These are phyloP conservation scores for Belonocnema kinseyi DNA, from an alignment of 1,140 invertebrate genomes.

Conservation along the genomic window DNA sequence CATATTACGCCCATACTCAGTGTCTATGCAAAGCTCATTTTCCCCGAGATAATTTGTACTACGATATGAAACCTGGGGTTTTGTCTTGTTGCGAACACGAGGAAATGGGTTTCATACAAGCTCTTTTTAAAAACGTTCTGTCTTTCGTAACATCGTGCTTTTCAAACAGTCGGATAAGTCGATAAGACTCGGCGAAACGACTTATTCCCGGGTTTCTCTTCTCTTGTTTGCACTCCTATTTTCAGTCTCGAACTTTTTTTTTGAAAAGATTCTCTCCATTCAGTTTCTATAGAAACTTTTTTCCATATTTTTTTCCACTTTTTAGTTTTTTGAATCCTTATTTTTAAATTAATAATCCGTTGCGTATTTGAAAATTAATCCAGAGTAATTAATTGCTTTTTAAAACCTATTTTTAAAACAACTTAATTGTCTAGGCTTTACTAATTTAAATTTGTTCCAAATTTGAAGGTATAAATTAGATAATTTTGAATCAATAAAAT, in stretches of 20 bases:
- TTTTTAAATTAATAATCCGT: neutral
- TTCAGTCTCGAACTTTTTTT: neutral
- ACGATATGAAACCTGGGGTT: conserved; percentile 60
- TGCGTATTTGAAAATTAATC: neutral
- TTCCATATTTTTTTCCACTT: neutral
- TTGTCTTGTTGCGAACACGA: conserved; percentile 50
- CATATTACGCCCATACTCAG: conserved; percentile 57
- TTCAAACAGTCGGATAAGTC: conserved; percentile 13
- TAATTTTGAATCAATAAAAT: too few relatives aligned
- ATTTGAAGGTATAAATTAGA: too few relatives aligned
- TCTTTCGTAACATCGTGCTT: neutral
- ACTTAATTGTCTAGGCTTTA: too few relatives aligned
- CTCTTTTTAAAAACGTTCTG: conserved; percentile 45
- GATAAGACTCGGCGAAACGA: conserved; percentile 25
- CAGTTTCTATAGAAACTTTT: neutral
- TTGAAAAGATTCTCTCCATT: neutral
- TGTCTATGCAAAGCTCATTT: conserved; percentile 68
- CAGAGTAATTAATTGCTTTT: neutral
- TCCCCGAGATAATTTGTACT: conserved; percentile 67
- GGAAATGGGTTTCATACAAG: conserved; percentile 51
- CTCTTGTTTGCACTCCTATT: neutral
- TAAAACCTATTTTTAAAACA: too few relatives aligned
- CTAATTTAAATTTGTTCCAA: too few relatives aligned
- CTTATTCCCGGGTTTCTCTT: conserved; percentile 3
- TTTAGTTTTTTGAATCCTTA: neutral